A percentile compares a stretch with the other conserved stretches of the same genome.
These are phyloP conservation scores for Grammomys dolichurus DNA, from an alignment of 2,113 vertebrate species.

Conservation along the genomic window DNA sequence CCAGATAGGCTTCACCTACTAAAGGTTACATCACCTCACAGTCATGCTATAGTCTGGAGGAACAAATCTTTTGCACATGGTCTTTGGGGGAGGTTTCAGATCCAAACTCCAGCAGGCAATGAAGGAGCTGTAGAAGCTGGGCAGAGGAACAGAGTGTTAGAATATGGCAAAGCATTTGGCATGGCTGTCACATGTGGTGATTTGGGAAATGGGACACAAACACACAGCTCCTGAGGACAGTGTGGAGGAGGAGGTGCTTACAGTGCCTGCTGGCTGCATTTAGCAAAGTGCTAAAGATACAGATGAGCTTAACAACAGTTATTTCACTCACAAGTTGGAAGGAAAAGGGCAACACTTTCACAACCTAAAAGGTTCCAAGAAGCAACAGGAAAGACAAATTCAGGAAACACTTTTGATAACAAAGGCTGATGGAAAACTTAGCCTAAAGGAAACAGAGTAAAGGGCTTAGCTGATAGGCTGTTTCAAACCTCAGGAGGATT, in stretches of 20 bases:
- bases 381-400: not conserved
- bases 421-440: not conserved
- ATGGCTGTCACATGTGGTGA: not conserved
- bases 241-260: not conserved
- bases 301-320: not conserved
- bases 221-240: not conserved
- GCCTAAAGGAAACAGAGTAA: not conserved
- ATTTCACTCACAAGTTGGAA: not conserved
- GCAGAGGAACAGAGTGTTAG: not conserved
- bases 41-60: no score
- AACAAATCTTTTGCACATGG: not conserved
- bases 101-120: not conserved
- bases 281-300: not conserved
- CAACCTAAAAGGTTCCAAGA: not conserved
- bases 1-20: not conserved
- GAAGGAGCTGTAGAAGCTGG: not conserved
- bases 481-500: not conserved
- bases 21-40: no score
- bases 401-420: not conserved
- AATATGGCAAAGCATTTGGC: not conserved
- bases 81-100: not conserved
- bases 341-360: not conserved
- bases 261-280: not conserved
- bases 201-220: not conserved
- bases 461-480: not conserved